Conservation (phyloP, 2,888 invertebrate genomes). For the Drosophila antonietae region DNA sequence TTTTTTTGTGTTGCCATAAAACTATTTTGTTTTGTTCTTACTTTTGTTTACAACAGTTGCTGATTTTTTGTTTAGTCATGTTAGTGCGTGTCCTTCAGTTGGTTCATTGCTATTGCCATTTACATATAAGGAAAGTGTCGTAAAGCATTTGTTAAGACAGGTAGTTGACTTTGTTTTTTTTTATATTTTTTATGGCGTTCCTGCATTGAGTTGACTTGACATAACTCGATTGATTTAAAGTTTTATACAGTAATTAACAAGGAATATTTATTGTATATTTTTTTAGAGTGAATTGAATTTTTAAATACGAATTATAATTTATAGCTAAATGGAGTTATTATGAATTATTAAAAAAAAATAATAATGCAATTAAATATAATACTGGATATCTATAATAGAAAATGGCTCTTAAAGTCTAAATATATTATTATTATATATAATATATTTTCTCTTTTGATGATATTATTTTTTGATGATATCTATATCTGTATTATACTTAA, state of each 20-base stretch:
- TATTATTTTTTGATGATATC: too few species aligned
- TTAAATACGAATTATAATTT: neutral
- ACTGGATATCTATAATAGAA: too few species aligned
- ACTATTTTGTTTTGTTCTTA: conserved; percentile 8
- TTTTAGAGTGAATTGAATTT: neutral
- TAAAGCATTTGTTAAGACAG: conserved; percentile 40
- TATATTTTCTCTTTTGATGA: neutral
- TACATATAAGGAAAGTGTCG: conserved; percentile 40
- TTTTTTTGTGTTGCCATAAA: conserved; percentile 1
- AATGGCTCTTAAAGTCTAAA: too few species aligned
- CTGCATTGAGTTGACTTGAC: conserved; percentile 21
- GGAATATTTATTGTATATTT: neutral
- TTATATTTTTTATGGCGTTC: conserved; percentile 19
- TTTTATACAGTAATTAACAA: neutral
- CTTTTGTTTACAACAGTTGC: conserved; percentile 26
- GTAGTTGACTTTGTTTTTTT: conserved; percentile 18
- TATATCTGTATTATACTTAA: neutral
- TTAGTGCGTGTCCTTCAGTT: conserved; percentile 39
- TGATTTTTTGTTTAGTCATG: neutral
- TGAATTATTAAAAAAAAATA: too few species aligned
- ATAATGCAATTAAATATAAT: too few species aligned
- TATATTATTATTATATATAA: too few species aligned
- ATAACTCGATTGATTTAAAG: conserved; percentile 2
- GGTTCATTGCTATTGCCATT: conserved; percentile 46
- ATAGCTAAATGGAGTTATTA: neutral